These are phyloP conservation scores for Seriola rivoliana DNA, from an alignment of 2,113 vertebrate species.

Conservation along the genomic window DNA sequence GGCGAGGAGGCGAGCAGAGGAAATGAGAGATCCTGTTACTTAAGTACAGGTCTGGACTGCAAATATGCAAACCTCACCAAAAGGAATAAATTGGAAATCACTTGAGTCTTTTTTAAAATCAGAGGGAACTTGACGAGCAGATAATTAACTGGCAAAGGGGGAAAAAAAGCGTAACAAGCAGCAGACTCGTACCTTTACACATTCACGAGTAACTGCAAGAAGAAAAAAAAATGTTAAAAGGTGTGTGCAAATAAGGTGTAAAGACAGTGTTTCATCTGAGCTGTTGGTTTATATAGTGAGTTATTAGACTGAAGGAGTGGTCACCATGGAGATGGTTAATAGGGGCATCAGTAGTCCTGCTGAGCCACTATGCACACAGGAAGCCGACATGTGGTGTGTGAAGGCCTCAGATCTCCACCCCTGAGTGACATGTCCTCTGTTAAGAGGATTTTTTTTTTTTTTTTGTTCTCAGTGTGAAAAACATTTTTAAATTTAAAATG, in stretches of 20 bases:
- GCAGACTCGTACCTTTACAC: slow-evolving; percentile 8
- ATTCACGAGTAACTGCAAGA: slow-evolving; percentile 26
- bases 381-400: not conserved
- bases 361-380: not conserved
- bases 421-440: not conserved
- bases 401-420: not conserved
- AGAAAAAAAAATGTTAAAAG: not conserved
- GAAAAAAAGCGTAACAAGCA: slow-evolving; percentile 9
- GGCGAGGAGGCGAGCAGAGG: slow-evolving; percentile 22
- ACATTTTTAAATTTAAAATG: not conserved
- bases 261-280: slow-evolving; percentile 4
- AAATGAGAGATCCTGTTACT: slow-evolving; percentile 45
- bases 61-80: slow-evolving; percentile 63
- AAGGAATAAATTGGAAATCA: slow-evolving; percentile 61
- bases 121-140: slow-evolving; percentile 43
- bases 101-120: slow-evolving; percentile 49
- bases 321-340: slow-evolving; percentile 4
- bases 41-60: slow-evolving; percentile 31
- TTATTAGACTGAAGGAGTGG: not conserved
- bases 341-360: not conserved
- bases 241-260: slow-evolving; percentile 7
- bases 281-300: not conserved
- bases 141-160: slow-evolving; percentile 56
- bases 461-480: not conserved
- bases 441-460: not conserved